These are phyloP conservation scores for Oxycera nigricornis DNA, from an alignment of 2,888 invertebrate species.

Conservation along the genomic window DNA sequence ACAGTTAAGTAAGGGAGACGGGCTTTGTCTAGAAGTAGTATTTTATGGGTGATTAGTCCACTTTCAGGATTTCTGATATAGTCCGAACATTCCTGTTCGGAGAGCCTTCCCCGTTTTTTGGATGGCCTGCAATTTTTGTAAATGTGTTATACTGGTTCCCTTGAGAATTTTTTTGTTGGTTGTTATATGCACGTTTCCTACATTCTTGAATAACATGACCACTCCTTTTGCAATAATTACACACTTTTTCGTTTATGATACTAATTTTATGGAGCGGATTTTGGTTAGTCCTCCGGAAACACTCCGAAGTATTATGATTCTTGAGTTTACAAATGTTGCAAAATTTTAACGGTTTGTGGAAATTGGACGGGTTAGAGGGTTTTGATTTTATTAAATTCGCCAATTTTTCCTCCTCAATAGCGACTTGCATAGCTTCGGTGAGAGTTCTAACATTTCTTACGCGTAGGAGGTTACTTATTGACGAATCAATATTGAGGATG, in stretches of 20 bases:
- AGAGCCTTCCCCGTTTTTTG: background rate
- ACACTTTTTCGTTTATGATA: background rate
- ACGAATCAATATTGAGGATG: constrained; percentile 20
- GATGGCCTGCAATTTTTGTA: background rate
- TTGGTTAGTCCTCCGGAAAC: background rate
- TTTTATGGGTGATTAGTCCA: too few species aligned
- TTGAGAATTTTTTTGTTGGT: background rate
- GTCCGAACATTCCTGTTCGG: background rate
- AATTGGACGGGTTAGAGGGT: background rate
- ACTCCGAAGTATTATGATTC: background rate
- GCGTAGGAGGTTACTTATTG: constrained; percentile 26
- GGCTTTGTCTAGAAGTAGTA: too few species aligned
- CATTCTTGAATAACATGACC: background rate
- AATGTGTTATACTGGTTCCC: background rate
- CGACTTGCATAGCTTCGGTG: constrained; percentile 31
- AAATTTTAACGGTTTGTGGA: background rate
- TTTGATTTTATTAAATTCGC: background rate
- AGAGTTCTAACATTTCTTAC: constrained; percentile 22
- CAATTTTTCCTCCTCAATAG: constrained; percentile 21
- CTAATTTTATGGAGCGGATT: background rate
- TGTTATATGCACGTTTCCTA: background rate
- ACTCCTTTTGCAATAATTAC: background rate
- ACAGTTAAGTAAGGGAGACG: background rate
- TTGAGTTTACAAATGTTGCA: background rate
- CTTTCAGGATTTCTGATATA: background rate